A percentile compares a stretch with the other conserved stretches of the same genome.
phyloP scores from a whole-genome alignment of 2,888 invertebrate genomes.

The Tenthredo notha region DNA sequence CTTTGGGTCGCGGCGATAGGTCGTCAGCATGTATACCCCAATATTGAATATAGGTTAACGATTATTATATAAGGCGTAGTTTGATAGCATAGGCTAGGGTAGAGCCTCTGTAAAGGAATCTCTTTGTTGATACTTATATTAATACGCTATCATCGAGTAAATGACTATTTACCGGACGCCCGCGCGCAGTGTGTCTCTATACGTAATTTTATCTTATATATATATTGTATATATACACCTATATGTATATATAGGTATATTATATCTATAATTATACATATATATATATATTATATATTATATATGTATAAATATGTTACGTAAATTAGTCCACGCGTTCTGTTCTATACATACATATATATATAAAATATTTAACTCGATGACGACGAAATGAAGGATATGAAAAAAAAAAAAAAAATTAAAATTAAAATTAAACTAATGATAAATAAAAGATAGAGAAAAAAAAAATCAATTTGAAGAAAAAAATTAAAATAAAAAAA shows the following conservation, averaged over 20 bases:
- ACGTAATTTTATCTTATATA: background rate
- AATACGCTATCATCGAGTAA: slow-evolving; percentile 48
- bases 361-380: background rate
- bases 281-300: background rate
- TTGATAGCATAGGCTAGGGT: slow-evolving; percentile 72
- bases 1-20: slow-evolving; percentile 59
- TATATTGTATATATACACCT: background rate
- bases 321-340: slow-evolving; percentile 11
- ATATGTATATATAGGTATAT: background rate
- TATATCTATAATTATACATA: too few relatives aligned
- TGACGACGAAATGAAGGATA: slow-evolving; percentile 6
- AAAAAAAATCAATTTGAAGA: too few relatives aligned
- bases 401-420: too few relatives aligned
- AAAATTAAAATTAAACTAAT: background rate
- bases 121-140: slow-evolving; percentile 75
- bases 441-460: background rate
- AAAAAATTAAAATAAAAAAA: background rate
- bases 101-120: slow-evolving; percentile 76
- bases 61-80: slow-evolving; percentile 70
- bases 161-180: slow-evolving; percentile 24
- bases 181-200: slow-evolving; percentile 6
- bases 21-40: slow-evolving; percentile 76
- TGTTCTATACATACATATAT: slow-evolving; percentile 7
- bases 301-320: background rate
- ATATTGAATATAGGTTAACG: slow-evolving; percentile 64